Percentiles rank a stretch among this genome's conserved stretches.
phyloP scores from a whole-genome alignment of 2,113 vertebrate species.

The Arothron firmamentum region DNA sequence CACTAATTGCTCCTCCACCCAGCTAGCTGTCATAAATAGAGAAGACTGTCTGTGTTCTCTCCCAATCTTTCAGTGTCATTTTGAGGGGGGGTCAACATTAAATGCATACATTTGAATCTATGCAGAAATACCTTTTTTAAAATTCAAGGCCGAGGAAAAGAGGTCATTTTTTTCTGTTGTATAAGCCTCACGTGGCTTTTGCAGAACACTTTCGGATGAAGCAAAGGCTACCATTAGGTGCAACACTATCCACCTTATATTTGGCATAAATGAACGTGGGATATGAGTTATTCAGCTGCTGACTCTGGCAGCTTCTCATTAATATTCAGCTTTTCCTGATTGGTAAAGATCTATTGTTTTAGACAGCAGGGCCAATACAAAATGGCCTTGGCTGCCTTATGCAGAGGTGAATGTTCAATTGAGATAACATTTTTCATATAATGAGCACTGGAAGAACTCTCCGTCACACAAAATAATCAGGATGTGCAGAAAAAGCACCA shows the following conservation, averaged over 20 bases:
- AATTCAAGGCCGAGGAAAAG: too few species aligned
- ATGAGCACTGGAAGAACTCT: slow-evolving; percentile 25
- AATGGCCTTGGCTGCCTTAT: slow-evolving; percentile 40
- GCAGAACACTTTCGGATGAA: neutral
- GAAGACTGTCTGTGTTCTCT: slow-evolving; percentile 56
- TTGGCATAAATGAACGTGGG: slow-evolving; percentile 21
- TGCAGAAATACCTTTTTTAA: slow-evolving; percentile 50
- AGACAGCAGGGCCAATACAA: slow-evolving; percentile 38
- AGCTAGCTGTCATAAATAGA: slow-evolving; percentile 65
- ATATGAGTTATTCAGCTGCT: slow-evolving; percentile 33
- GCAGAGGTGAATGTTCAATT: slow-evolving; percentile 67
- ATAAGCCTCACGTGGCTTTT: too few species aligned
- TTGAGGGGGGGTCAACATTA: slow-evolving; percentile 53
- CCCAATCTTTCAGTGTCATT: slow-evolving; percentile 42
- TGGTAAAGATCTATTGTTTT: slow-evolving; percentile 58
- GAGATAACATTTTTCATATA: slow-evolving; percentile 58
- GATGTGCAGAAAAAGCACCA: slow-evolving; percentile 48
- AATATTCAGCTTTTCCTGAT: slow-evolving; percentile 43
- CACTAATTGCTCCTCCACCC: slow-evolving; percentile 74
- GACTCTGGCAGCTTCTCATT: slow-evolving; percentile 41
- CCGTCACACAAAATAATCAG: slow-evolving; percentile 40
- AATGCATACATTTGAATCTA: slow-evolving; percentile 65
- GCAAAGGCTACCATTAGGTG: neutral
- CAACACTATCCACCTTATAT: slow-evolving; percentile 10
- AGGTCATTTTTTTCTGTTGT: too few species aligned